Conservation (phyloP, 2,888 invertebrate species). For the Proisotoma minuta region DNA sequence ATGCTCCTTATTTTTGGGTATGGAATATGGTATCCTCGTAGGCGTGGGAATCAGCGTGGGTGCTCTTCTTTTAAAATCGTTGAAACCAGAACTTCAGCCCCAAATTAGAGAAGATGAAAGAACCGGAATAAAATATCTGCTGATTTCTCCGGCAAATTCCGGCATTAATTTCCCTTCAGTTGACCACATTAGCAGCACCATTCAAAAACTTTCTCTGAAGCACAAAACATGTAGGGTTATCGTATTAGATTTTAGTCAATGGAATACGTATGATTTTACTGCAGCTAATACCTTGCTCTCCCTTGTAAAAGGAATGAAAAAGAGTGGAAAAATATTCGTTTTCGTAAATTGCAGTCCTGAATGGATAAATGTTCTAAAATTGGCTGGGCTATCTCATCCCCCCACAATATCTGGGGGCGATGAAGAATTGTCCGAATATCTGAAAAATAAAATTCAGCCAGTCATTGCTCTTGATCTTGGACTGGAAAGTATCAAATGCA, state of each 20-base stretch:
- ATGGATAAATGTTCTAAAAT: conserved; percentile 31
- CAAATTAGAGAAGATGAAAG: conserved; percentile 48
- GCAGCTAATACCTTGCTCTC: conserved; percentile 39
- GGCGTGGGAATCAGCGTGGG: conserved; percentile 62
- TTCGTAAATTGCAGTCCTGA: conserved; percentile 29
- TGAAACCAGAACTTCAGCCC: conserved; percentile 61
- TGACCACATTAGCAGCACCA: conserved; percentile 35
- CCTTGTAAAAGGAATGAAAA: conserved; percentile 39
- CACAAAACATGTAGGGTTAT: conserved; percentile 27
- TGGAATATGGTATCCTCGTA: conserved; percentile 65
- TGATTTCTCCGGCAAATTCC: conserved; percentile 26
- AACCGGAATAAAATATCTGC: conserved; percentile 27
- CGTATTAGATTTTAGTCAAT: conserved; percentile 37
- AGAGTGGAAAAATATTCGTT: conserved; percentile 28
- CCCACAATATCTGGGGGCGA: conserved; percentile 14
- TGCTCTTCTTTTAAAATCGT: conserved; percentile 61
- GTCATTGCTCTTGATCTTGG: background rate
- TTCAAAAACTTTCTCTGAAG: conserved; percentile 39
- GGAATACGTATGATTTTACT: conserved; percentile 42
- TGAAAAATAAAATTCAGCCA: background rate
- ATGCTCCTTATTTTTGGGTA: conserved; percentile 62
- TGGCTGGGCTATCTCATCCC: conserved; percentile 37
- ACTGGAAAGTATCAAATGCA: background rate
- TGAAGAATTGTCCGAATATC: conserved; percentile 7
- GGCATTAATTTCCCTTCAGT: conserved; percentile 43